Evolutionary conservation across 2,797 vertebrate species (phyloP), one percentile per base, ranked within the genome.

Genomic region (Hoplostethus mediterraneus): DNA sequence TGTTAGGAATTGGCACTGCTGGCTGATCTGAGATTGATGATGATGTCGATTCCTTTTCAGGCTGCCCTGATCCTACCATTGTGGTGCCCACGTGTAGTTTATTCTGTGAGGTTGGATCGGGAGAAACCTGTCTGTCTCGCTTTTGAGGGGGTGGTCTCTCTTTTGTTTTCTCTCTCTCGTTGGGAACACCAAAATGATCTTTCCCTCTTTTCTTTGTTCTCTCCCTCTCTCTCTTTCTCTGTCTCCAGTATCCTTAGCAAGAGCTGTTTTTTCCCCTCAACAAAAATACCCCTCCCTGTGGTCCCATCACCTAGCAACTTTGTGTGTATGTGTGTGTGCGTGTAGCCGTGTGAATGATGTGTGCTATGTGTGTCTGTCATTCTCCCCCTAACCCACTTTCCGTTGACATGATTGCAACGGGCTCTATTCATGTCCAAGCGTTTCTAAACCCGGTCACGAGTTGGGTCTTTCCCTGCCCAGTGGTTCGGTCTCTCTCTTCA

Each of bases 281-380:
- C 59, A 56, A 38, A 87, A 84, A 87, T 87, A 14, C 67, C 62
- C 67, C 36, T 60, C 53, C 56, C 52, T 16, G 52, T 48, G 8
- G 1, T 54, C 61, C 63, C 81, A 85, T 90, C 85, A 73, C 89
- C 80, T 86, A 86, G 91, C 86, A 89, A 87, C 87, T 84, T 84
- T 81, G 31, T 62, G 42, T 67, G 63, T 45, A 33, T 73, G 53
- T 68, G 56, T 68, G 56, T 75, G 7, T 77, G 59, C 61, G 67
- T 79, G 56, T 45, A 52, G 71, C 54, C 16, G 54, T 48, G 68
- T 60, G 73, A 65, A 66, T 66, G 62, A 76, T 76, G 60, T 49
- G 21, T 49, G 47, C 56, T 33, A 28, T 62, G 8, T 57, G 60
- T 47, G 3, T 48, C 12, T 16, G 14, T 16, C 33, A 52, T 30